Conservation (phyloP, 2,888 invertebrate species). For the Synergus umbraculus region DNA sequence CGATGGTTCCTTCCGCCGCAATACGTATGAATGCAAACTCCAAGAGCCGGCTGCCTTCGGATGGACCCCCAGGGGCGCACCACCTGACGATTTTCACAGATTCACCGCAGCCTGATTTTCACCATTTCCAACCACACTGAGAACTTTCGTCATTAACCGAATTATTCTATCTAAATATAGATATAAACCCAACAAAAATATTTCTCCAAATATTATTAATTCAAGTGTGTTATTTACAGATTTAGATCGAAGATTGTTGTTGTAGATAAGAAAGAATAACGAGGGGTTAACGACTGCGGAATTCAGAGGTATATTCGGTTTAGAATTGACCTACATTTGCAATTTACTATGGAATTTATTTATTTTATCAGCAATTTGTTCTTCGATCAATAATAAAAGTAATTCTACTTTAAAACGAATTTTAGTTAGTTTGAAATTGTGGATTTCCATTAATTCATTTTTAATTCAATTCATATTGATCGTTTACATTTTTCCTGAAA, state of each 20-base stretch:
- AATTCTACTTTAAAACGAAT: no score
- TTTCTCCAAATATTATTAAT: not conserved
- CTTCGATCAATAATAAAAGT: no score
- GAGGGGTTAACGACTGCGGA: not conserved
- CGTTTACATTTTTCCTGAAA: no score
- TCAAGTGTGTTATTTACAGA: not conserved
- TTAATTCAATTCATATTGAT: no score
- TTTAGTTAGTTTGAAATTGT: no score
- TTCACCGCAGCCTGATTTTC: slow-evolving; percentile 42
- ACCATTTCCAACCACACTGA: not conserved
- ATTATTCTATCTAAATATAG: not conserved
- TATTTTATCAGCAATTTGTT: no score
- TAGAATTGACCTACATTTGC: not conserved
- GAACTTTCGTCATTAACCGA: slow-evolving; percentile 4
- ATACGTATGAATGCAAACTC: slow-evolving; percentile 76
- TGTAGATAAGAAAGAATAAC: not conserved
- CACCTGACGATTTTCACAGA: slow-evolving; percentile 59
- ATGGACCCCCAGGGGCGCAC: slow-evolving; percentile 69
- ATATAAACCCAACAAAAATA: not conserved
- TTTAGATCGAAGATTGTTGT: not conserved
- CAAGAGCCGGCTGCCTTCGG: slow-evolving; percentile 66
- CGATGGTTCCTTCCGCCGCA: slow-evolving; percentile 77
- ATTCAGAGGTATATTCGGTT: not conserved
- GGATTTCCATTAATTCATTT: no score
- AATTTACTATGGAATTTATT: not conserved